A percentile compares a stretch with the other conserved stretches of the same genome.
phyloP scores from a whole-genome alignment of 2,797 vertebrate species.

The Oreochromis grahami region DNA sequence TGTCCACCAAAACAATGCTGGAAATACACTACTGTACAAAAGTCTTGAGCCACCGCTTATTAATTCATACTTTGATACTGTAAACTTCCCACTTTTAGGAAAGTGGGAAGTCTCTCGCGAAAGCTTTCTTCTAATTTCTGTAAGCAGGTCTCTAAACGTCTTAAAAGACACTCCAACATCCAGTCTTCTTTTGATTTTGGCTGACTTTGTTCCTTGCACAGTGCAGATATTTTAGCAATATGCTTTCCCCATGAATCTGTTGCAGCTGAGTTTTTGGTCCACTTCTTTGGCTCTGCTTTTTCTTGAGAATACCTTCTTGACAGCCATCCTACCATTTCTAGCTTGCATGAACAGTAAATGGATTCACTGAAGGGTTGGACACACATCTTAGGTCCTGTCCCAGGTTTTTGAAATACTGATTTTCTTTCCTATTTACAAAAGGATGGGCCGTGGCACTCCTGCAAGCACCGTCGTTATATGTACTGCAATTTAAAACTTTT shows the following conservation, averaged over 20 bases:
- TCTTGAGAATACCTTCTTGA: background rate
- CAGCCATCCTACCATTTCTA: background rate
- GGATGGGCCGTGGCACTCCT: background rate
- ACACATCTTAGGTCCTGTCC: background rate
- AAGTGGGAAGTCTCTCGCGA: background rate
- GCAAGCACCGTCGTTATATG: background rate
- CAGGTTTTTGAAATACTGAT: background rate
- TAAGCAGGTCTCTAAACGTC: background rate
- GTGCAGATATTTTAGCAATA: background rate
- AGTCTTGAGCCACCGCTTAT: background rate
- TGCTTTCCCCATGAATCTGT: background rate
- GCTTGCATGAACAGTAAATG: background rate
- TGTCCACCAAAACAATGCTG: background rate
- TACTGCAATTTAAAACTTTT: background rate
- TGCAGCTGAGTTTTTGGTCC: background rate
- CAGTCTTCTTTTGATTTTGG: background rate
- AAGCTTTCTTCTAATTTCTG: background rate
- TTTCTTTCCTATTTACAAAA: background rate
- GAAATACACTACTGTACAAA: background rate
- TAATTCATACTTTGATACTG: background rate
- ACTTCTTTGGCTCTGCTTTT: background rate
- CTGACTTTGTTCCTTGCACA: background rate
- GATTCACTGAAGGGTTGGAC: background rate
- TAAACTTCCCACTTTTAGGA: background rate
- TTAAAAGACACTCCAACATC: background rate